A percentile compares a stretch with the other conserved stretches of the same genome.
phyloP scores from a whole-genome alignment of 2,113 vertebrate genomes.

The Burhinus oedicnemus region DNA sequence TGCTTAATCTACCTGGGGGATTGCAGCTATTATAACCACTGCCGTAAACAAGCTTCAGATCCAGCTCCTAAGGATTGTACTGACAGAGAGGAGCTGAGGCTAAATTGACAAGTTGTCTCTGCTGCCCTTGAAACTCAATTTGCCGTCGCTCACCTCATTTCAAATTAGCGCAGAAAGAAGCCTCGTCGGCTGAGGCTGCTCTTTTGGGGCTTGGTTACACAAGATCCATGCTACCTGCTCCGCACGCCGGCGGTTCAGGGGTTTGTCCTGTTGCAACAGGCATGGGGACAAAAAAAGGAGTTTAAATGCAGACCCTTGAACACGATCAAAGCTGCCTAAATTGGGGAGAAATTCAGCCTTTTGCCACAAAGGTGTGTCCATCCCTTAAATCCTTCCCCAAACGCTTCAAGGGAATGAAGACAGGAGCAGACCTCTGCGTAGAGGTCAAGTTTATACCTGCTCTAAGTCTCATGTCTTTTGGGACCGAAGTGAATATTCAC shows the following conservation, averaged over 20 bases:
- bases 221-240: not conserved
- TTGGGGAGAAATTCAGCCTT: not conserved
- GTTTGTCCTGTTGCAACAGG: not conserved
- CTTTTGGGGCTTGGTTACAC: not conserved
- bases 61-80: constrained; percentile 16
- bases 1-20: constrained; percentile 71
- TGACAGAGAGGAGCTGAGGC: not conserved
- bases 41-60: constrained; percentile 64
- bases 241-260: rapidly evolving
- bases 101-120: constrained; percentile 63
- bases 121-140: constrained; percentile 76
- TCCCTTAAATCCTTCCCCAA: not conserved
- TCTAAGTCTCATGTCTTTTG: not conserved
- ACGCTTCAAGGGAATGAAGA: not conserved
- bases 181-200: not conserved
- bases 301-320: not conserved
- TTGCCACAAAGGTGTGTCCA: not conserved
- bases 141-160: constrained; percentile 61
- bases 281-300: not conserved
- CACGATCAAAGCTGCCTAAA: rapidly evolving
- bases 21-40: constrained; percentile 58
- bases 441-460: not conserved
- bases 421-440: not conserved
- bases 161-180: constrained; percentile 52
- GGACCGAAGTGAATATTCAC: not conserved